Conservation (phyloP, 2,888 invertebrate species). For the Melitaea athalia region DNA sequence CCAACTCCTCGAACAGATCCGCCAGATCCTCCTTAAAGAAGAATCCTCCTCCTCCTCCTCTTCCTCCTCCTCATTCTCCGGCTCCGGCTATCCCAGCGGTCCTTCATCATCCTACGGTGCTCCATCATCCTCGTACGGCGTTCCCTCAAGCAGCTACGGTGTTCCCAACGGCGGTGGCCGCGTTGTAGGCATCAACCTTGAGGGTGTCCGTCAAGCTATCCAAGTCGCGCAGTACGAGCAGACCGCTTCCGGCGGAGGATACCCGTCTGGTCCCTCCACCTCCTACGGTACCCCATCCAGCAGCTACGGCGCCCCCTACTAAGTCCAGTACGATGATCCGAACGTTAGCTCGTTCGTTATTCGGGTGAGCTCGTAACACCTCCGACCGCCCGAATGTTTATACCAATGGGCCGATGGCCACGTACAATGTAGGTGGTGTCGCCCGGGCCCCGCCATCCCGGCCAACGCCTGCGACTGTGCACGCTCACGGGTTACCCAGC, state of each 20-base stretch:
- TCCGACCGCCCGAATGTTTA: slow-evolving; percentile 65
- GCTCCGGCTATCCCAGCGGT: slow-evolving; percentile 77
- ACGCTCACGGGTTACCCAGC: slow-evolving; percentile 74
- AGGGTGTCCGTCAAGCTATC: slow-evolving; percentile 92
- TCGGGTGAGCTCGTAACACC: slow-evolving; percentile 61
- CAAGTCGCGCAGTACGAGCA: slow-evolving; percentile 94
- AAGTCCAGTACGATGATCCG: slow-evolving; percentile 50
- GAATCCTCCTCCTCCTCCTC: slow-evolving; percentile 84
- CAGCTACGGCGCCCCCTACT: slow-evolving; percentile 87
- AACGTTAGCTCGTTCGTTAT: slow-evolving; percentile 56
- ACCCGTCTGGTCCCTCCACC: slow-evolving; percentile 80
- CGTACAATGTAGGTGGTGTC: slow-evolving; percentile 80
- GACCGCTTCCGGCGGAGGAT: slow-evolving; percentile 68
- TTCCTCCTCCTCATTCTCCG: slow-evolving; percentile 77
- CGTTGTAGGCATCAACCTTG: slow-evolving; percentile 92
- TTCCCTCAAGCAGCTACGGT: slow-evolving; percentile 83
- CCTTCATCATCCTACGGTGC: slow-evolving; percentile 85
- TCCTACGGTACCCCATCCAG: slow-evolving; percentile 84
- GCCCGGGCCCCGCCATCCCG: slow-evolving; percentile 58
- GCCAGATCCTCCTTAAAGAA: slow-evolving; percentile 92
- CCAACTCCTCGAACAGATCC: slow-evolving; percentile 90
- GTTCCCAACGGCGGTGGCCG: slow-evolving; percentile 82
- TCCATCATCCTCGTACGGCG: slow-evolving; percentile 86
- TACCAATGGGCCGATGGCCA: slow-evolving; percentile 62
- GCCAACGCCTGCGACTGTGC: slow-evolving; percentile 80